Base-by-base conservation (phyloP, 2,888 invertebrate species). In the Actias luna region DNA sequence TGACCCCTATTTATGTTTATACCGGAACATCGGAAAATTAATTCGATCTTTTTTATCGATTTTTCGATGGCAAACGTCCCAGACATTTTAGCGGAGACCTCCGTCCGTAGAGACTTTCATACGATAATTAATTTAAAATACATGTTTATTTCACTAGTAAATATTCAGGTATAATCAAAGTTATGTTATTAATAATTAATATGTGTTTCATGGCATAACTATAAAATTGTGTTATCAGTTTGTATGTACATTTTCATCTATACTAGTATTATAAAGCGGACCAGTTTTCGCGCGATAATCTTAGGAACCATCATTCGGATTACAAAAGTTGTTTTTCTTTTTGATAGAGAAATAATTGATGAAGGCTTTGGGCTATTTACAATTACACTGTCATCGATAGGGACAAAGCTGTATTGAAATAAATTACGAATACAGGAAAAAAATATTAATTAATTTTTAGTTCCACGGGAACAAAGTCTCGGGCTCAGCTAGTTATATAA, bases 1-100 rank as follows among this genome's bases (percentile, higher is more conserved):
- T 31, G n/a, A 18, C 39, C 63, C 4, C 69, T 69, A 65, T 69
- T 72, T 29, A 85, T 70, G 27, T 80, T 77, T 12, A 84, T 62
- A 2, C 84, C 85, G 0, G 70, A 66, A 16, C 61, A 69, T 8
- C 63, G 67, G 27, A 62, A 62, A 39, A 64, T n/a, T 29, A 65
- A 61, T 25, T 58, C 50, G n/a, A 59, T 27, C 33, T 64, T 61
- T 22, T 58, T 61, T 16, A 64, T 31, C 2, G 64, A 50, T 58
- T 52, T 36, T 29, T 64, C 64, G 12, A 62, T 58, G 4, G 42
- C 16, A 16, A 62, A 33, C 18, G 39, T 33, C 12, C 25, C 39
- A 8, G 42, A 14, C 61, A 62, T 62, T 42, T 39, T 62, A n/a
- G 39, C 55, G 39, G 2, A 18, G 55, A 2, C 57, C 2, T 5